Evolutionary conservation across 30 jellyfish, hydroid and myxozoan species (phyloP).

Genomic region (Rhopilema esculentum): DNA sequence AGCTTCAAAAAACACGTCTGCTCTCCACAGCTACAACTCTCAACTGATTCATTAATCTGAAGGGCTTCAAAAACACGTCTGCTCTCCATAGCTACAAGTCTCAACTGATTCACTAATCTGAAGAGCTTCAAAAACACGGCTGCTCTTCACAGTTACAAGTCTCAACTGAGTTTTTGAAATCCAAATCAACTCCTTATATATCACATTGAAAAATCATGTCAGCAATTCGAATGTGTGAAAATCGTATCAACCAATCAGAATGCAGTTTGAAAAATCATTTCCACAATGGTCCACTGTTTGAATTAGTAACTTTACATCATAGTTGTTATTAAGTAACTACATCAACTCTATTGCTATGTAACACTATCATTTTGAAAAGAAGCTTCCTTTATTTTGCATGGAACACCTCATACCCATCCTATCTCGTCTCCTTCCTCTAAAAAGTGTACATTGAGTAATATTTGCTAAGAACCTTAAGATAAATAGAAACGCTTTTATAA

Average conservation of each 20-base stretch:
- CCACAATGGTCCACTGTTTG: neutral
- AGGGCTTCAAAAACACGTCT: neutral
- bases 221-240: neutral
- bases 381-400: neutral
- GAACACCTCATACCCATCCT: neutral
- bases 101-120: neutral
- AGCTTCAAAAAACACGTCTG: neutral
- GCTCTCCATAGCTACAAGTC: neutral
- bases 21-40: neutral
- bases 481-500: neutral
- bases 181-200: neutral
- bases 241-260: neutral
- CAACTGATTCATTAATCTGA: neutral
- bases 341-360: too few species aligned
- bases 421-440: neutral
- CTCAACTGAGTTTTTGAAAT: neutral
- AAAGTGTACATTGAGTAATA: neutral
- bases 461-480: neutral
- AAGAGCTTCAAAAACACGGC: neutral
- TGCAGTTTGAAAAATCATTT: neutral
- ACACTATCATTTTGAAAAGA: neutral
- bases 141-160: neutral
- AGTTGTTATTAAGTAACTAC: neutral
- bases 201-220: neutral
- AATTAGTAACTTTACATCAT: neutral